A percentile compares a stretch with the other conserved stretches of the same genome.
phyloP scores from a whole-genome alignment of 1,140 invertebrate genomes.

The Homarus americanus region DNA sequence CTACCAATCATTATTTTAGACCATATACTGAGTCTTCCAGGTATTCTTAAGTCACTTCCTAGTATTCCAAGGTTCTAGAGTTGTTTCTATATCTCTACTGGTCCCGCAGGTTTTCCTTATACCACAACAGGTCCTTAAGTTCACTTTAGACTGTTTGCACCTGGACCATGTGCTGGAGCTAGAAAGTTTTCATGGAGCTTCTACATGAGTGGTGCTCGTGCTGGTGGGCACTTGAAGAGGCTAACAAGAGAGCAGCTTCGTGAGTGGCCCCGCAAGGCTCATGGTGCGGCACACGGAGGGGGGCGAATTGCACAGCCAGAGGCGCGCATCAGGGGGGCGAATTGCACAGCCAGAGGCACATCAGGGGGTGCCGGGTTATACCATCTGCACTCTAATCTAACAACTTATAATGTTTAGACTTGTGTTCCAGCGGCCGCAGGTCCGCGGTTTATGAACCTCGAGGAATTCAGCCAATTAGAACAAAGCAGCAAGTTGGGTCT shows the following conservation, averaged over 20 bases:
- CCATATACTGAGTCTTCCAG: no score
- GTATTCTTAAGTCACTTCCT: no score
- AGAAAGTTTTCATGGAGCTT: no score
- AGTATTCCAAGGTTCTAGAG: no score
- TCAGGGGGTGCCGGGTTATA: constrained; percentile 25
- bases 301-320: constrained; percentile 57
- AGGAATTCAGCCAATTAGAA: constrained; percentile 53
- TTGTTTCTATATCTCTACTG: no score
- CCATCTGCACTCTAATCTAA: constrained; percentile 52
- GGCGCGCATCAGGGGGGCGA: constrained; percentile 40
- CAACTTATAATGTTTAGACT: constrained; percentile 53
- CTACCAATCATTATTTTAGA: no score
- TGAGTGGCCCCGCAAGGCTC: constrained; percentile 43
- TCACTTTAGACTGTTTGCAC: no score
- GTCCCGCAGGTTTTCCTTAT: no score
- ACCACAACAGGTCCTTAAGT: no score
- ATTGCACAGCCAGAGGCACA: constrained; percentile 1
- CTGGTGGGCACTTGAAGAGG: not conserved
- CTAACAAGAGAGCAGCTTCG: constrained; percentile 28
- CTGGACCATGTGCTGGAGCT: no score
- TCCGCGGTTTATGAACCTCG: constrained; percentile 27
- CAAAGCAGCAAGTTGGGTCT: not conserved
- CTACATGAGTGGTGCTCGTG: not conserved
- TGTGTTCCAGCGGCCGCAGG: constrained; percentile 19
- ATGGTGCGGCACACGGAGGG: constrained; percentile 35